Conservation (phyloP, 2,888 invertebrate genomes). For the Cylindroiulus punctatus region DNA sequence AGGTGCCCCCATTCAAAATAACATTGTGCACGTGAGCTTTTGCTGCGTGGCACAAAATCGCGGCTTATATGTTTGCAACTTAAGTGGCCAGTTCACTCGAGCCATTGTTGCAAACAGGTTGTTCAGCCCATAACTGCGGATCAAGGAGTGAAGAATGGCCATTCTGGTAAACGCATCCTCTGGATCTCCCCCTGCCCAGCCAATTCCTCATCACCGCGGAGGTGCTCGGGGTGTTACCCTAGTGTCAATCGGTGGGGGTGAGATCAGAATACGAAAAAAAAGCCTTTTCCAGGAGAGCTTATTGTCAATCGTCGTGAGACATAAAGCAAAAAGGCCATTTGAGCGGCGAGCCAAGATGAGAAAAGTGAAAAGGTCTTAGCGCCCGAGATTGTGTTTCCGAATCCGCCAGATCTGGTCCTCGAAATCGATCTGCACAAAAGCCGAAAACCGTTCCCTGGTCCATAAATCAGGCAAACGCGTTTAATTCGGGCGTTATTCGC, state of each 20-base stretch:
- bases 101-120: too few species aligned
- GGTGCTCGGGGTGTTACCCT: not conserved
- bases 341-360: not conserved
- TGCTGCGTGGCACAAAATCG: too few species aligned
- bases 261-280: not conserved
- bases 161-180: too few species aligned
- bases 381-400: not conserved
- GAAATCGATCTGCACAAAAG: constrained; percentile 30
- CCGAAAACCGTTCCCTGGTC: not conserved
- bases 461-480: constrained; percentile 14
- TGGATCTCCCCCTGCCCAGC: too few species aligned
- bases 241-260: not conserved
- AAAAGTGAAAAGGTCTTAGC: not conserved
- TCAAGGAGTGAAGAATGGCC: too few species aligned
- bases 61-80: too few species aligned
- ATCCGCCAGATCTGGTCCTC: not conserved
- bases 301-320: constrained; percentile 18
- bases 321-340: constrained; percentile 37
- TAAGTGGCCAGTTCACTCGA: too few species aligned
- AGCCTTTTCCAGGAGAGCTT: not conserved
- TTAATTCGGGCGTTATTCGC: not conserved
- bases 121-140: too few species aligned
- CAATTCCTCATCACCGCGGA: too few species aligned
- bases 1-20: too few species aligned
- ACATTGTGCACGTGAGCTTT: too few species aligned